Percentiles rank a stretch among this genome's conserved stretches.
Evolutionary conservation across 2,113 vertebrate genomes (phyloP).

Genomic region (Pitta sordida): DNA sequence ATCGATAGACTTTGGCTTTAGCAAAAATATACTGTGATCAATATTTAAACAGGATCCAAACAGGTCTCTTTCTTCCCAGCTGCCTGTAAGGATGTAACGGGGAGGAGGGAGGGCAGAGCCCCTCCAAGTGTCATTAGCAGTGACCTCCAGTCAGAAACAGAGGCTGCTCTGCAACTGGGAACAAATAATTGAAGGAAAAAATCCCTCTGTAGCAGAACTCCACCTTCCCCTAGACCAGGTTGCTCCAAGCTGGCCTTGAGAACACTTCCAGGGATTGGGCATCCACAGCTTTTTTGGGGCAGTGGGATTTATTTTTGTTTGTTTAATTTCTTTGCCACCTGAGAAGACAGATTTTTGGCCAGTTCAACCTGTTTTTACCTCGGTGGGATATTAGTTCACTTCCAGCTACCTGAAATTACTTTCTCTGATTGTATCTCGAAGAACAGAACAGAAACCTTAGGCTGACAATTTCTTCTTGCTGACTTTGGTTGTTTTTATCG

Average conservation of each 20-base stretch:
- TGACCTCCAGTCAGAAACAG: not conserved
- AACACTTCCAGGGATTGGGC: not conserved
- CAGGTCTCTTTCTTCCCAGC: constrained; percentile 30
- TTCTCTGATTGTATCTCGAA: constrained; percentile 4
- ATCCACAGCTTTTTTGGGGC: not conserved
- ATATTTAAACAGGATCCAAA: constrained; percentile 75
- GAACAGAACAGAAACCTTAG: constrained; percentile 22
- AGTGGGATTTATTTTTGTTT: not conserved
- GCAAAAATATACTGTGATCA: constrained; percentile 63
- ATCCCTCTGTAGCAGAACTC: not conserved
- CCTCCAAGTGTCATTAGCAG: not conserved
- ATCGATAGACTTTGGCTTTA: constrained; percentile 68
- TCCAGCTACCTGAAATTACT: constrained; percentile 25
- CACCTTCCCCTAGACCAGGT: not conserved
- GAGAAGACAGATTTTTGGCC: not conserved
- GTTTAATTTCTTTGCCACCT: not conserved
- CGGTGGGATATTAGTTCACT: not conserved
- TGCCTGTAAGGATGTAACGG: constrained; percentile 31
- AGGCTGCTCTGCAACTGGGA: not conserved
- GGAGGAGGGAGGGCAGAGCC: not conserved
- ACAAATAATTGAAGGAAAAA: not conserved
- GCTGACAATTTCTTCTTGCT: not conserved
- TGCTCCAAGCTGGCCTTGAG: not conserved
- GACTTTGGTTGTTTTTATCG: not conserved
- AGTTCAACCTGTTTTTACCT: constrained; percentile 3